These are phyloP conservation scores for Dendrocopos noguchii DNA, from an alignment of 2,113 vertebrate genomes.

Conservation along the genomic window DNA sequence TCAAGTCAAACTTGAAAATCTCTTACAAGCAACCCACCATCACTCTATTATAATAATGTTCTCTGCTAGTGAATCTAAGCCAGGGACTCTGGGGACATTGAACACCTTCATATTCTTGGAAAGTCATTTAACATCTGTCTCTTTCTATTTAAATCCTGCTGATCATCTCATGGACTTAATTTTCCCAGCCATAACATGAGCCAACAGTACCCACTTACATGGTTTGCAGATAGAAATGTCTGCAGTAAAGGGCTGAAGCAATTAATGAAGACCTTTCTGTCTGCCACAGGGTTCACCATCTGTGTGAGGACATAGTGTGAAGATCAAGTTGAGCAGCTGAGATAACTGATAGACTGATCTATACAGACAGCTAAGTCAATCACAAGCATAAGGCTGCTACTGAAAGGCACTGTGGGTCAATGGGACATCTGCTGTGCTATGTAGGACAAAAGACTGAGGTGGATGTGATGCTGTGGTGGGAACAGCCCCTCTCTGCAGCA, in stretches of 20 bases:
- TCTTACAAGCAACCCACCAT: background rate
- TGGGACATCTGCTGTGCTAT: background rate
- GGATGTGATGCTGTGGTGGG: accelerated
- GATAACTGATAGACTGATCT: background rate
- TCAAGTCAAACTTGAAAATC: background rate
- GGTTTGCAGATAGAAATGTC: background rate
- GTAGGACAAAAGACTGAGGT: background rate
- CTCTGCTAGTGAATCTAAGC: background rate
- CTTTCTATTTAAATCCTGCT: conserved; percentile 2
- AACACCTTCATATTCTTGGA: background rate
- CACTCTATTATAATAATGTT: background rate
- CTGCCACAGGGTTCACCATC: background rate
- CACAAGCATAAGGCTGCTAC: background rate
- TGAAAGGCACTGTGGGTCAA: accelerated
- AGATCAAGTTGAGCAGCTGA: background rate
- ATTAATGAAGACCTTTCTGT: conserved; percentile 7
- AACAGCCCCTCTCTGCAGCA: background rate
- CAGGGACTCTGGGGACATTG: conserved; percentile 10
- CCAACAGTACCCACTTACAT: background rate
- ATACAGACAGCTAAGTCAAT: background rate
- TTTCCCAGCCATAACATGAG: conserved; percentile 17
- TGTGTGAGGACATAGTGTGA: background rate
- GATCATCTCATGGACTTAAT: background rate
- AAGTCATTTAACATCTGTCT: conserved; percentile 40
- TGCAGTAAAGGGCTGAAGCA: background rate